Evolutionary conservation across 2,797 vertebrate genomes (phyloP), one percentile per base, ranked within the genome.

Genomic region (Lacerta viridis): DNA sequence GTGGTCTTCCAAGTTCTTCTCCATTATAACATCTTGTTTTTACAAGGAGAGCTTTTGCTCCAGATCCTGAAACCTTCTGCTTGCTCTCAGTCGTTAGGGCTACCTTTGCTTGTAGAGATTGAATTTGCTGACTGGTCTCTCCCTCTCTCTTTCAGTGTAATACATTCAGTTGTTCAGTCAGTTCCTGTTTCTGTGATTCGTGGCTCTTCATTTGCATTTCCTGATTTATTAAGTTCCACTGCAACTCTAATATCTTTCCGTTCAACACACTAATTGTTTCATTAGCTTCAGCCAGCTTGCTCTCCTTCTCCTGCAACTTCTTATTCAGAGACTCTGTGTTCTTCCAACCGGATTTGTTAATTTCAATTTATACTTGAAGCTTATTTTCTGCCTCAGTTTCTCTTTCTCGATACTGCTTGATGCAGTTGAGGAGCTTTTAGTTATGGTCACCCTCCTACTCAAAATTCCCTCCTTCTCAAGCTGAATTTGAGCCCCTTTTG

Each of bases 361-460:
- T 96, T 88, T 98, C 98, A 88, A 95, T 83, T 93, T 99, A 98
- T 81, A 98, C 98, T 20, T 95, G 96, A 20, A 98, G 93, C 81
- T 95, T 97, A 87, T 97, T 98, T 50, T 95, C 96, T 0, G 94
- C 96, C 78, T 97, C 97, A 0, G 91, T 91, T 91, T 98, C 98
- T 82, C 97, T 97, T 39, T 99, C 98, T 93, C 98, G 98, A 41
- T 98, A 95, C 66, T 97, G 97, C 90, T 98, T 98, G 10, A 99
- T 97, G n/a, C 96, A 96, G 0, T 96, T 95, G 85, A 97, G 93
- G 74, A 99, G 97, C 18, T 98, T 98, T 94, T 98, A 98, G 95
- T 98, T 99, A 29, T 97, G 97, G 91, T 98, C 98, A 2, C 98
- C 95, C 94, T 98, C 98, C 1, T 98, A 98, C 99, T 99, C 61